Evolutionary conservation across 1,140 invertebrate species (phyloP), one percentile per base, ranked within the genome.

Genomic region (Wiebesia pumilae): DNA sequence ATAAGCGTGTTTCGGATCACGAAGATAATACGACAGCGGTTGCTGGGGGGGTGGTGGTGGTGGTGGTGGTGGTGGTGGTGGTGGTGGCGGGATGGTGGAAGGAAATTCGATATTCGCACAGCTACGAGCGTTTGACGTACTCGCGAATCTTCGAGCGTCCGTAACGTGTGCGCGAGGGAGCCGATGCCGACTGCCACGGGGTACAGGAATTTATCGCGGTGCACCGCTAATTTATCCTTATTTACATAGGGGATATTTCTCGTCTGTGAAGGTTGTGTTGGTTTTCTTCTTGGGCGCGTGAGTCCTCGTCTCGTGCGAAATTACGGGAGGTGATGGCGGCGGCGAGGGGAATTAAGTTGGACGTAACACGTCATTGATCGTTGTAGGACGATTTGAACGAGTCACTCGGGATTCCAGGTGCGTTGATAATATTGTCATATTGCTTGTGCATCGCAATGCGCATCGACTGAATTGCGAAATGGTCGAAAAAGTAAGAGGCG

Each of bases 201-300:
- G 4, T 27, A 27, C 6, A 51, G 75, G 27, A 51, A 58, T 79
- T 79, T 24, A 51, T n/a, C 77, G 30, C n/a, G n/a, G 58, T n/a
- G 51, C 73, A 83, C 81, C 81, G 81, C 43, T 73, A 58, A 21
- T 47, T 83, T 30, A 83, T 83, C 81, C 81, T 83, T 83, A 21
- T 83, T 73, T 83, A 67, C 43, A 71, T n/a, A 38, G 43, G 38
- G 14, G 14, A 24, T 27, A 12, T 4, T 16, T 69, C 62, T 65
- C 80, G n/a, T 21, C 10, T 12, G 35, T 21, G 21, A 21, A 24
- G 54, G 54, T 4, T 54, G 38, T 35, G 51, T 80, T 33, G 51
- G n/a, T n/a, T 35, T 7, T 19, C 33, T 58, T 14, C 16, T 58
- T 43, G 33, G 4, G 6, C 21, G n/a, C 47, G 16, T 27, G 21